phyloP scores from a whole-genome alignment of 2,888 invertebrate species.

The Andrena hattorfiana region DNA sequence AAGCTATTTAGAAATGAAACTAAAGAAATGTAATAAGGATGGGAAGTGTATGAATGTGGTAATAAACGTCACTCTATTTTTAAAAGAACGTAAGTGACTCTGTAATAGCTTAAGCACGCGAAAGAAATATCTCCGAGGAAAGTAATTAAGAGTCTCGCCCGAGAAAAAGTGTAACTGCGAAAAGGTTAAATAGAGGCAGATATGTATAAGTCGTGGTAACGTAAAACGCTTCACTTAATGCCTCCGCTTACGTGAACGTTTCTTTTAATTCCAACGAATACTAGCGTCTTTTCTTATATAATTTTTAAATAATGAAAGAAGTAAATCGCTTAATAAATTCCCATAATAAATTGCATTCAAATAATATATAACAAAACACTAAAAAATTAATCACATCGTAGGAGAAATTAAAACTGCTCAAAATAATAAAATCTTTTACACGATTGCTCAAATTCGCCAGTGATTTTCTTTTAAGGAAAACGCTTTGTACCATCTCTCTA shows the following conservation, averaged over 20 bases:
- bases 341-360: too few relatives aligned
- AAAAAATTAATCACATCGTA: too few relatives aligned
- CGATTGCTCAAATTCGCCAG: background rate
- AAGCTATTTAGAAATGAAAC: background rate
- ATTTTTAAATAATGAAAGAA: background rate
- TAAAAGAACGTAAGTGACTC: conserved; percentile 13
- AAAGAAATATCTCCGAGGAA: conserved; percentile 28
- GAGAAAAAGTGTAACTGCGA: conserved; percentile 22
- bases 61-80: background rate
- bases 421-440: too few relatives aligned
- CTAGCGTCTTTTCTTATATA: background rate
- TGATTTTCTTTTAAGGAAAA: background rate
- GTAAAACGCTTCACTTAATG: conserved; percentile 26
- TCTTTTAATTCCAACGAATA: conserved; percentile 26
- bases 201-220: conserved; percentile 37
- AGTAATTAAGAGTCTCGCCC: conserved; percentile 43
- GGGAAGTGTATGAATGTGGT: background rate
- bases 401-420: too few relatives aligned
- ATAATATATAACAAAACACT: background rate
- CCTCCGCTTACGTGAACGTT: conserved; percentile 13
- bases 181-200: conserved; percentile 27
- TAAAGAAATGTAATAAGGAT: background rate
- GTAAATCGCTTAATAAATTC: background rate
- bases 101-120: conserved; percentile 25
- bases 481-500: background rate